Evolutionary conservation across 2,113 vertebrate species (phyloP).

Genomic region (Solea solea): DNA sequence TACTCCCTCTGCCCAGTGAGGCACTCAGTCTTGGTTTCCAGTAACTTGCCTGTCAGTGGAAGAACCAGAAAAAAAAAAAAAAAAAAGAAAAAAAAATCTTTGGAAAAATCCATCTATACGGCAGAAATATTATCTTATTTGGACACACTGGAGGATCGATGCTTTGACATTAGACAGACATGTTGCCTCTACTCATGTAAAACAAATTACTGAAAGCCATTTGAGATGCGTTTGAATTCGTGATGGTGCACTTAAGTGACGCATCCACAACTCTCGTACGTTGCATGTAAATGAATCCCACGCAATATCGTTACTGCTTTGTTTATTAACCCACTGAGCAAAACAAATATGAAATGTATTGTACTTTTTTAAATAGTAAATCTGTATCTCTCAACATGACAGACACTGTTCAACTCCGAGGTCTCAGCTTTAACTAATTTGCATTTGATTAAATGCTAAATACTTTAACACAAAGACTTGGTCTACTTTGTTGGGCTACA

Average conservation of each 20-base stretch:
- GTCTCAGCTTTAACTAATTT: neutral
- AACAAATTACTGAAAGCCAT: slow-evolving; percentile 35
- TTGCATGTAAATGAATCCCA: slow-evolving; percentile 25
- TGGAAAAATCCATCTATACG: slow-evolving; percentile 27
- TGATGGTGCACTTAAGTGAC: slow-evolving; percentile 22
- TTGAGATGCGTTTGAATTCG: slow-evolving; percentile 40
- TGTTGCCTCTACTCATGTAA: slow-evolving; percentile 8
- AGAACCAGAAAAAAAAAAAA: slow-evolving; percentile 39
- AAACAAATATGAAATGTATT: slow-evolving; percentile 2
- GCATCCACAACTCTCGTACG: slow-evolving; percentile 21
- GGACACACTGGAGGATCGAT: neutral
- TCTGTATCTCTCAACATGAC: neutral
- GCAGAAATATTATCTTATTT: slow-evolving; percentile 9
- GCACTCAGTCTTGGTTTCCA: slow-evolving; percentile 25
- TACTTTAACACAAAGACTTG: too few relatives aligned
- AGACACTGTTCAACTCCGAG: neutral
- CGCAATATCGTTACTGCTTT: neutral
- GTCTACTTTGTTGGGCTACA: too few relatives aligned
- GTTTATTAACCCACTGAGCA: slow-evolving; percentile 14
- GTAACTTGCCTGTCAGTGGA: slow-evolving; percentile 18
- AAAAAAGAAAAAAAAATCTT: neutral
- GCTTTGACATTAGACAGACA: slow-evolving; percentile 22
- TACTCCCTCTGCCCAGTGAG: neutral
- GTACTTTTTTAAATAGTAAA: neutral
- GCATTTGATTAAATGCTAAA: too few relatives aligned